Evolutionary conservation across 2,888 invertebrate genomes (phyloP).

Genomic region (Chaetoderma sp.): DNA sequence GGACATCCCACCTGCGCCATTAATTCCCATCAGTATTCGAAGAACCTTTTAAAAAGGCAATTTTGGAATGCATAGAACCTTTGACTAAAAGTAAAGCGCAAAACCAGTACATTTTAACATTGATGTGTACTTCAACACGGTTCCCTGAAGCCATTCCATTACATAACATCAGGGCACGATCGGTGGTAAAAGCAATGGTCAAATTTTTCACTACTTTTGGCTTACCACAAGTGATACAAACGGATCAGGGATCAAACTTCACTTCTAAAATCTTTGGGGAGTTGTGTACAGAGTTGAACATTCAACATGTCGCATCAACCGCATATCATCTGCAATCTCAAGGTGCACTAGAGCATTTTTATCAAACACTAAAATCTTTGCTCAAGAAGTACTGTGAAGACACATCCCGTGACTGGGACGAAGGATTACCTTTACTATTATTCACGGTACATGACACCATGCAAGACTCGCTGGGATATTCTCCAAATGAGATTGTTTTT

Average conservation of each 20-base stretch:
- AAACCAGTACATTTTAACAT: conserved; percentile 13
- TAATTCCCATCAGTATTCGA: conserved; percentile 14
- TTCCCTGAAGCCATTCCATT: conserved; percentile 24
- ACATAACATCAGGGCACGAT: conserved; percentile 1
- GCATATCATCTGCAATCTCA: conserved; percentile 16
- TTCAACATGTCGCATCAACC: conserved; percentile 8
- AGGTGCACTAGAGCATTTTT: neutral
- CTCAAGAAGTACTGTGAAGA: neutral
- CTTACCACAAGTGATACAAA: conserved; percentile 11
- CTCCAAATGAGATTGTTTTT: neutral
- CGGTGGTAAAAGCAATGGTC: neutral
- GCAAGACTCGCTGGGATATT: neutral
- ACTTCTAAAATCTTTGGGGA: conserved; percentile 14
- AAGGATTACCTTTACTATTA: neutral
- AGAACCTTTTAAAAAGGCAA: conserved; percentile 15
- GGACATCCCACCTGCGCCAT: neutral
- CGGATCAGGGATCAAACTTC: conserved; percentile 18
- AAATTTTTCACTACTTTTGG: conserved; percentile 13
- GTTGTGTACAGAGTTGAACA: conserved; percentile 3
- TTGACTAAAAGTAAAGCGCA: conserved; percentile 11
- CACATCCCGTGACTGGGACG: neutral
- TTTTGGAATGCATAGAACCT: conserved; percentile 12
- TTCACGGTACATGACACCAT: neutral
- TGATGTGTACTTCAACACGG: conserved; percentile 15
- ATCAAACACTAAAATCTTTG: neutral